phyloP scores from a whole-genome alignment of 2,888 invertebrate genomes.

The Gari tellinella region DNA sequence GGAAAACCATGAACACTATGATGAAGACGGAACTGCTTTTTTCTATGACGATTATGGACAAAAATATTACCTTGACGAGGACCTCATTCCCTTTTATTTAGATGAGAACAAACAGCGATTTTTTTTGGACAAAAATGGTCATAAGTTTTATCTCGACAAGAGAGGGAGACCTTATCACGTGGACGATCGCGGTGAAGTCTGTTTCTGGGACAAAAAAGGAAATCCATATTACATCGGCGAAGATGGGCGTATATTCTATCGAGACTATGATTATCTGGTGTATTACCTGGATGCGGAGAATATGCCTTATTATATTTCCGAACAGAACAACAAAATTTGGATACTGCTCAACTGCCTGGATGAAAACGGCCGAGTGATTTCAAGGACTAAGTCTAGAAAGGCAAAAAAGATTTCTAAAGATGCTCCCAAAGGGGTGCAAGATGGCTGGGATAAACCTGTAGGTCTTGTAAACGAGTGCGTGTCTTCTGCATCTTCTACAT shows the following conservation, averaged over 20 bases:
- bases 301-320: conserved; percentile 13
- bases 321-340: not conserved
- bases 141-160: conserved; percentile 31
- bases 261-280: conserved; percentile 16
- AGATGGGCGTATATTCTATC: conserved; percentile 22
- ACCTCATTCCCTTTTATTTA: conserved; percentile 11
- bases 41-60: conserved; percentile 32
- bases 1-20: conserved; percentile 4
- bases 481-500: too few species aligned
- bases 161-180: conserved; percentile 24
- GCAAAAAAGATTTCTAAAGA: too few species aligned
- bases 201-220: conserved; percentile 32
- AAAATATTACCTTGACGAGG: conserved; percentile 18
- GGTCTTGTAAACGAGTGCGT: too few species aligned
- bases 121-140: conserved; percentile 36
- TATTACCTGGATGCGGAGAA: conserved; percentile 24
- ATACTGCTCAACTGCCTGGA: too few species aligned
- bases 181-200: conserved; percentile 24
- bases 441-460: too few species aligned
- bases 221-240: conserved; percentile 33
- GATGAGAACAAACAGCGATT: conserved; percentile 21
- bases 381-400: too few species aligned
- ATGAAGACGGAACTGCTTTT: conserved; percentile 20
- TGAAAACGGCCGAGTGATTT: too few species aligned
- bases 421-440: too few species aligned